phyloP scores from a whole-genome alignment of 2,888 invertebrate genomes.

The Plebejus argus region DNA sequence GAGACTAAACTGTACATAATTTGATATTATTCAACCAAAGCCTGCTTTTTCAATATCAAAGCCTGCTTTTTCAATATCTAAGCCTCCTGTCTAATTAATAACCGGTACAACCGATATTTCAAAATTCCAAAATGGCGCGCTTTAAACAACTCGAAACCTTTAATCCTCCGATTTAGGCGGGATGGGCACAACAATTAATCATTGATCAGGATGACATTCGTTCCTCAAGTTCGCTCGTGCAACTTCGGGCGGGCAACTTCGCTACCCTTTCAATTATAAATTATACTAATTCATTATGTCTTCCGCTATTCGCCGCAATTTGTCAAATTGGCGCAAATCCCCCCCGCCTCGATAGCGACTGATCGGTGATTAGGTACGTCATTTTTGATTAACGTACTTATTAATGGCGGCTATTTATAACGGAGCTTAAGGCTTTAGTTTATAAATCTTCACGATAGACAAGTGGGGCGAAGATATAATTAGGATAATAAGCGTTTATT shows the following conservation, averaged over 20 bases:
- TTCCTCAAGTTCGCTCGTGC: conserved; percentile 65
- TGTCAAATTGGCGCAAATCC: conserved; percentile 74
- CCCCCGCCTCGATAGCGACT: conserved; percentile 52
- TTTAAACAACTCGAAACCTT: conserved; percentile 39
- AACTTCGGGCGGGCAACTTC: conserved; percentile 65
- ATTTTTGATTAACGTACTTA: conserved; percentile 26
- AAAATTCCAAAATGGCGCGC: conserved; percentile 29
- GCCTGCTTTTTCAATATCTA: not conserved
- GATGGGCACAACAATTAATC: conserved; percentile 73
- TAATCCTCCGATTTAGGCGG: conserved; percentile 51
- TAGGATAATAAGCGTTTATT: not conserved
- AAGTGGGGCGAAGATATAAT: not conserved
- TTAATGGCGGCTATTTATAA: conserved; percentile 18
- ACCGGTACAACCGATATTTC: not conserved
- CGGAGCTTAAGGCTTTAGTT: not conserved
- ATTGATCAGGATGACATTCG: conserved; percentile 73
- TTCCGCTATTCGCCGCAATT: conserved; percentile 69
- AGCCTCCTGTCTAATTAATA: not conserved
- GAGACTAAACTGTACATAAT: too few species aligned
- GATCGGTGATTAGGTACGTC: conserved; percentile 30
- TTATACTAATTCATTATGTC: conserved; percentile 78
- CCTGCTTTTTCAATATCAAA: not conserved
- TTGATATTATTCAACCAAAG: too few species aligned
- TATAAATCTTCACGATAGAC: not conserved
- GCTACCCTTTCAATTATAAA: conserved; percentile 77